Base-by-base conservation (phyloP, 2,888 invertebrate genomes). In the Empis livida region DNA sequence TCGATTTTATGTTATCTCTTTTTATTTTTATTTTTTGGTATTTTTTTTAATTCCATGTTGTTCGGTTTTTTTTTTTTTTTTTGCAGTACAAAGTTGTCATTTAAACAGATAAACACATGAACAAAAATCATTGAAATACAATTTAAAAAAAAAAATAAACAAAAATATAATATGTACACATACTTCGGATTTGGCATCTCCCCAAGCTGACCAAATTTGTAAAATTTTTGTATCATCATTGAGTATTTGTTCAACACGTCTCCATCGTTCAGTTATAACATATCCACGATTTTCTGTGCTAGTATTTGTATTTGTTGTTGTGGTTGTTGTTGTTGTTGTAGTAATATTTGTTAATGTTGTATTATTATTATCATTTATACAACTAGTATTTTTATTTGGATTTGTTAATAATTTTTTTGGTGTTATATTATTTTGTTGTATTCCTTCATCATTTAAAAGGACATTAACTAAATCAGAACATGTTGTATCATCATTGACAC, bases 391-490 rank as follows among this genome's bases (percentile, higher is more conserved):
- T 10, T 69, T 70, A 43, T 61, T 67, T 5, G 61, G 49, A 15
- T 17, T 20, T 16, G 10, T 11, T n/a, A 17, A n/a, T 42, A n/a
- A 17, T 38, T 16, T 17, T 14, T 38, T 13, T 32, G 8, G 10
- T 35, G 13, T 17, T 27, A 30, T 30, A 13, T 10, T 43, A 27
- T 46, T 46, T n/a, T 42, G 16, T 43, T 48, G 45, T 32, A 56
- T 56, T 20, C 57, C 70, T 55, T 74, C 73, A 54, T 75, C 75
- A 51, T 72, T 71, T 42, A 87, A 73, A 47, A 89, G 65, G 1
- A 85, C 86, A 54, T 78, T 73, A 48, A 88, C 80, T 57, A 88
- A 77, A 65, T 88, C 86, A 42, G 80, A 78, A 61, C 87, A 88
- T 5, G 87, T 87, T 32, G 88, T 88, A 55, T 80, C 77, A 10